Conservation (phyloP, 2,113 vertebrate genomes). For the Brachypodius melanocephalos region DNA sequence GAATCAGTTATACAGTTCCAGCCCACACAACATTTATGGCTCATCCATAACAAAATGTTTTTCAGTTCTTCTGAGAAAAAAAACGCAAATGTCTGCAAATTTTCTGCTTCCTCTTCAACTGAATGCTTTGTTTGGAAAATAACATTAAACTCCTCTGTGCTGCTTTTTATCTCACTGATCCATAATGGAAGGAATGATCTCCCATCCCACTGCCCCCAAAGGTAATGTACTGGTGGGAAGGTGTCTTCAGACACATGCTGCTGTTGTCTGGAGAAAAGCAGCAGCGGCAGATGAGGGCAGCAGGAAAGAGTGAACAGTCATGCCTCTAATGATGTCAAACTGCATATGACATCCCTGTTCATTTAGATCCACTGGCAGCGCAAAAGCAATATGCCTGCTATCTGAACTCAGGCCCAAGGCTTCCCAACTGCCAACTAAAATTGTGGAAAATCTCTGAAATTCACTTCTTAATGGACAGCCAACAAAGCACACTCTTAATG, state of each 20-base stretch:
- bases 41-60: slow-evolving; percentile 30
- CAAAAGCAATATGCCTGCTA: background rate
- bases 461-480: background rate
- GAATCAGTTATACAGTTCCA: background rate
- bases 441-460: background rate
- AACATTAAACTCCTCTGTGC: background rate
- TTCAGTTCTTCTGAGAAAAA: background rate
- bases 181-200: background rate
- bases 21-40: slow-evolving; percentile 36
- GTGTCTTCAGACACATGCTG: background rate
- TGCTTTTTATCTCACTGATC: background rate
- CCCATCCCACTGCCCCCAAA: background rate
- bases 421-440: background rate
- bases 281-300: background rate
- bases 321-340: background rate
- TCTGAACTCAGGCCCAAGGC: background rate
- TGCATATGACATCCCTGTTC: background rate
- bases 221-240: background rate
- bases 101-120: background rate
- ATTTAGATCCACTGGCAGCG: background rate
- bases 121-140: background rate
- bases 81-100: background rate
- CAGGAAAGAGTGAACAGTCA: background rate
- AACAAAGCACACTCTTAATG: background rate
- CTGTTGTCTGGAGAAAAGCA: background rate